phyloP scores from a whole-genome alignment of 1,140 invertebrate species.

The Cydia splendana region DNA sequence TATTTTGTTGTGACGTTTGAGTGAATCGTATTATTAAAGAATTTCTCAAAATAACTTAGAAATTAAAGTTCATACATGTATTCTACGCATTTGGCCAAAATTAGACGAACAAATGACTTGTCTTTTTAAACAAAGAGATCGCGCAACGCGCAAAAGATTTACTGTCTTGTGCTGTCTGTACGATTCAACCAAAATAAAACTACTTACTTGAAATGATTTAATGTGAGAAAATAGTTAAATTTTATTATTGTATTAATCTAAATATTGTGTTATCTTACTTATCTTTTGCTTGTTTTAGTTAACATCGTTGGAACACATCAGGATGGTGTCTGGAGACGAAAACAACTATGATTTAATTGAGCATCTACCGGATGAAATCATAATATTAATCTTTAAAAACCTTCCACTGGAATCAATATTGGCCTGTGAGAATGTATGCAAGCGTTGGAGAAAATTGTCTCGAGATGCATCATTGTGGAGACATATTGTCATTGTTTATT shows the following conservation, averaged over 20 bases:
- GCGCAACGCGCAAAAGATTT: not conserved
- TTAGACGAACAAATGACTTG: conserved; percentile 29
- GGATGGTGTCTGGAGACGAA: conserved; percentile 34
- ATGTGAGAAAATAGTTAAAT: not conserved
- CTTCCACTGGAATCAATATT: conserved; percentile 63
- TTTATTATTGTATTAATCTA: not conserved
- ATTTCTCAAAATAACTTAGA: conserved; percentile 31
- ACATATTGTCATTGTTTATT: conserved; percentile 58
- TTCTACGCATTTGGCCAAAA: conserved; percentile 26
- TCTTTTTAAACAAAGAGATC: conserved; percentile 5
- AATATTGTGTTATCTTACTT: conserved; percentile 17
- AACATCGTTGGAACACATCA: not conserved
- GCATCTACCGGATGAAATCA: conserved; percentile 69
- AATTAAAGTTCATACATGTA: conserved; percentile 19
- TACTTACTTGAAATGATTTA: conserved; percentile 8
- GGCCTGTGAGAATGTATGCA: conserved; percentile 61
- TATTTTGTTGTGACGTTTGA: conserved; percentile 22
- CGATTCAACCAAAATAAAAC: not conserved
- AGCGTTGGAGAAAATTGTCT: conserved; percentile 61
- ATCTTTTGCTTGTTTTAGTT: conserved; percentile 32
- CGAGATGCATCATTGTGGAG: conserved; percentile 65
- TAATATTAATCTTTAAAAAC: conserved; percentile 67
- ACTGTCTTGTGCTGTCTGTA: not conserved
- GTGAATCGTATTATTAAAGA: conserved; percentile 26
- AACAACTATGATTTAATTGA: conserved; percentile 45